Base-by-base conservation (phyloP, 2,888 invertebrate species). In the Ommatoiulus sabulosus region DNA sequence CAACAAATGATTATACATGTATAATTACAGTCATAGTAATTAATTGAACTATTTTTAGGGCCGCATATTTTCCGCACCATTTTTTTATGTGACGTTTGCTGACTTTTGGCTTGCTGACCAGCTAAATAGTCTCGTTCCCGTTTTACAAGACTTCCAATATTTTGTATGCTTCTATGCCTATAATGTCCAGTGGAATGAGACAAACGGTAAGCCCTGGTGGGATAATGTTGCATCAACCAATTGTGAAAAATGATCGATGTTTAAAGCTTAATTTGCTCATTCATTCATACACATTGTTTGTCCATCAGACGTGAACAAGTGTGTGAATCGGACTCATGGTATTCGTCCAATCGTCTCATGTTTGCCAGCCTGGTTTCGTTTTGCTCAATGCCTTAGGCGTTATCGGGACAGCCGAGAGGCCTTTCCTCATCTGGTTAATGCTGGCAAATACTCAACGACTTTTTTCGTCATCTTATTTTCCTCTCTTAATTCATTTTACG, bases 81-180 rank as follows among this genome's bases (percentile, higher is more conserved):
- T 98, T 92, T 96, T 97, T 92, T 97, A 97, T 91, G 99, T 99
- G 10, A 95, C 96, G 84, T 99, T 99, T 92, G 98, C 99, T 44
- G 99, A 99, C 93, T 99, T 99, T 94, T 99, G 99, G 99, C 95
- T 99, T 92, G 99, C 98, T 6, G 99, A 99, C 94, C 99, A 99
- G 93, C 94, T 99, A 92, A 99, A 98, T 93, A 98, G 98, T 88
- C 94, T 99, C 90, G 96, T 95, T 0, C 96, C 96, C 0, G 96
- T 97, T 4, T 95, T 99, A 90, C 94, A 98, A 17, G 99, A 99
- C 93, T 96, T 99, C 92, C 98, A 99, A 91, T 99, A 97, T 93
- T 95, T 99, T 90, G 93, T 97, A 46, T 98, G 99, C 91, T 98
- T 98, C 93, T 99, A 99, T 92, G 94, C 95, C 3, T 95, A 95